Percentiles rank a stretch among this genome's conserved stretches.
These are phyloP conservation scores for Pemphredon lugubris DNA, from an alignment of 2,888 invertebrate genomes.

Conservation along the genomic window DNA sequence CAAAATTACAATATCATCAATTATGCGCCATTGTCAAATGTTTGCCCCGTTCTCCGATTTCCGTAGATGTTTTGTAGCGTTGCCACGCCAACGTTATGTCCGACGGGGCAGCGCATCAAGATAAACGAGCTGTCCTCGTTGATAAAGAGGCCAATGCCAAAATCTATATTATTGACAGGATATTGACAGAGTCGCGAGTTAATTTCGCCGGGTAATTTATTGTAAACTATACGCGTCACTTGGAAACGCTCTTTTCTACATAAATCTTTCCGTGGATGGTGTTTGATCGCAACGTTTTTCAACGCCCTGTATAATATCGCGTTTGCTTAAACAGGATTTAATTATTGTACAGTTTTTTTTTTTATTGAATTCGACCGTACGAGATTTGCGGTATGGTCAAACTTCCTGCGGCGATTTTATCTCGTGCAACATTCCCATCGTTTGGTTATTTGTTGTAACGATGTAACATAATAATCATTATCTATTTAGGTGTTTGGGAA, in stretches of 20 bases:
- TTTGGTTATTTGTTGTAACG: too few relatives aligned
- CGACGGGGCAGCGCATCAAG: neutral
- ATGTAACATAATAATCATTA: too few relatives aligned
- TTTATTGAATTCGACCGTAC: too few relatives aligned
- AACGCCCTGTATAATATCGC: too few relatives aligned
- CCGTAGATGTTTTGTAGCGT: constrained; percentile 9
- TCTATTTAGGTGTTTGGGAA: too few relatives aligned
- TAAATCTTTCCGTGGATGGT: too few relatives aligned
- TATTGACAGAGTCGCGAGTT: constrained; percentile 4
- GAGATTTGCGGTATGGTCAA: too few relatives aligned
- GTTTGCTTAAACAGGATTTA: too few relatives aligned
- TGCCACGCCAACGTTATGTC: constrained; percentile 2
- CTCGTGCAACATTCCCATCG: too few relatives aligned
- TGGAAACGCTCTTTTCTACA: neutral
- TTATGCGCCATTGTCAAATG: neutral
- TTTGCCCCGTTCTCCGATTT: neutral
- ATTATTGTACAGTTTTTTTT: too few relatives aligned
- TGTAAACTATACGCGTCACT: neutral
- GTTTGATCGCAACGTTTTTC: too few relatives aligned
- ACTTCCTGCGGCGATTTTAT: too few relatives aligned
- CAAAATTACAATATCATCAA: neutral
- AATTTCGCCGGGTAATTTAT: constrained; percentile 8
- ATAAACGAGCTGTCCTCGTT: constrained; percentile 18
- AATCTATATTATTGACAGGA: constrained; percentile 21
- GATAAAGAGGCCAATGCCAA: constrained; percentile 26